Evolutionary conservation across 2,888 invertebrate genomes (phyloP).

Genomic region (Nemapogon koenigi): DNA sequence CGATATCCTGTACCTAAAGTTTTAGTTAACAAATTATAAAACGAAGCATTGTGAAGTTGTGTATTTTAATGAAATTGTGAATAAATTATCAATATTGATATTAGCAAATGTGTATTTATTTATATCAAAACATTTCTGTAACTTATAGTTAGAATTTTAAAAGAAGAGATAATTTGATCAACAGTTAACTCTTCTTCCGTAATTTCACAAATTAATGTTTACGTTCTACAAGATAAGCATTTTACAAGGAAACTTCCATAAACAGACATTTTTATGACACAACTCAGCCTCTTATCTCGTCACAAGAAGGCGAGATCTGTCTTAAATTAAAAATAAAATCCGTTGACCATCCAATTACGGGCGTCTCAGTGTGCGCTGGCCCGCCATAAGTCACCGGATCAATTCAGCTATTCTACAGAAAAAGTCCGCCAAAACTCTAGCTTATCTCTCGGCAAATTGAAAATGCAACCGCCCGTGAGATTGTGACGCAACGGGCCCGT

Average conservation of each 20-base stretch:
- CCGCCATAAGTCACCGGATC: slow-evolving; percentile 58
- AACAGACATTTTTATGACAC: no score
- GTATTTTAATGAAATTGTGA: slow-evolving; percentile 66
- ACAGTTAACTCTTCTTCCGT: no score
- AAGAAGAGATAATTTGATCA: no score
- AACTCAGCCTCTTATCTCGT: no score
- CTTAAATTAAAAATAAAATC: slow-evolving; percentile 39
- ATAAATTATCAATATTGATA: slow-evolving; percentile 66
- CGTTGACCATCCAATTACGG: slow-evolving; percentile 54
- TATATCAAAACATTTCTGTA: no score
- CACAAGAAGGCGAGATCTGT: background rate
- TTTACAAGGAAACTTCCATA: no score
- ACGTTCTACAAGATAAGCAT: no score
- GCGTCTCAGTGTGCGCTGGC: slow-evolving; percentile 34
- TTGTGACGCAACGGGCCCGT: slow-evolving; percentile 52
- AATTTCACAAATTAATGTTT: no score
- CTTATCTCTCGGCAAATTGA: slow-evolving; percentile 64
- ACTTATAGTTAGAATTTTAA: no score
- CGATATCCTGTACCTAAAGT: slow-evolving; percentile 58
- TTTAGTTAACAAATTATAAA: slow-evolving; percentile 63
- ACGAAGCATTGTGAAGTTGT: slow-evolving; percentile 61
- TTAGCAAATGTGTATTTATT: slow-evolving; percentile 27
- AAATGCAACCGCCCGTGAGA: slow-evolving; percentile 60
- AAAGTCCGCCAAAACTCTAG: slow-evolving; percentile 57
- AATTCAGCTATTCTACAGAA: slow-evolving; percentile 57